Percentiles rank a stretch among this genome's conserved stretches.
Conservation (phyloP, 2,797 vertebrate genomes). For the Natrix natrix region DNA sequence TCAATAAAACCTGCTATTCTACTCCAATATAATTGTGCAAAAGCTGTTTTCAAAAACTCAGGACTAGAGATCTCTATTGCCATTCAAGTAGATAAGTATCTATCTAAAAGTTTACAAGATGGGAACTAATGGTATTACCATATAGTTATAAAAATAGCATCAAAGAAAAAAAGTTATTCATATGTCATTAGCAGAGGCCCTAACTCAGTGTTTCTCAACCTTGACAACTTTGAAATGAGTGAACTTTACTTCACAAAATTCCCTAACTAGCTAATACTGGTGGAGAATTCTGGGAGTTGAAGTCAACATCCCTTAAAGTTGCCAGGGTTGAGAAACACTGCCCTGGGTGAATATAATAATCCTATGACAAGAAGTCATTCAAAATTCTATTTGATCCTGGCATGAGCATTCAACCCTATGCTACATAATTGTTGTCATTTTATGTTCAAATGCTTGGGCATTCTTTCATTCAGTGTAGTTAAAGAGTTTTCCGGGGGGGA, state of each 20-base stretch:
- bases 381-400: not conserved
- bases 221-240: too few relatives aligned
- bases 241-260: too few relatives aligned
- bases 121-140: not conserved
- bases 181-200: not conserved
- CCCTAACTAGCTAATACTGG: too few relatives aligned
- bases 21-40: not conserved
- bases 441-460: not conserved
- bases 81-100: not conserved
- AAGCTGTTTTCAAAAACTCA: not conserved
- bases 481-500: not conserved
- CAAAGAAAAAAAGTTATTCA: not conserved
- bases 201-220: not conserved
- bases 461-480: not conserved
- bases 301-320: too few relatives aligned
- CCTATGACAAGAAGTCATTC: not conserved
- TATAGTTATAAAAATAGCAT: not conserved
- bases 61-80: not conserved
- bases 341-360: not conserved
- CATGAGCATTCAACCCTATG: not conserved
- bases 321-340: too few relatives aligned
- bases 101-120: not conserved
- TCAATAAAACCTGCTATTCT: not conserved
- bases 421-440: not conserved
- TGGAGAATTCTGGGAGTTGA: too few relatives aligned